phyloP scores from a whole-genome alignment of 2,113 vertebrate genomes.

The Engraulis encrasicolus region DNA sequence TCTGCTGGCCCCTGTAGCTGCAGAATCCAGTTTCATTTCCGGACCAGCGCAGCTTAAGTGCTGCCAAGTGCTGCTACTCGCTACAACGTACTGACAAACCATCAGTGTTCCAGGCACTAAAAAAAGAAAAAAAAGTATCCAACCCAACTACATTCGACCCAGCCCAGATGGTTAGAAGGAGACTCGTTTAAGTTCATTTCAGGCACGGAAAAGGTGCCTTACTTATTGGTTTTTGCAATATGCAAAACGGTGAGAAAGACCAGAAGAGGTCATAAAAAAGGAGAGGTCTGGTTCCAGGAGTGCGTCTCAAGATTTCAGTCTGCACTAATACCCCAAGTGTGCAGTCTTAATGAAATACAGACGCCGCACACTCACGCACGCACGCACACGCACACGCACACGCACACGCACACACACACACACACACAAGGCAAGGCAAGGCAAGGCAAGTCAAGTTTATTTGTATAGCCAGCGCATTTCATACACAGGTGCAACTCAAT shows the following conservation, averaged over 20 bases:
- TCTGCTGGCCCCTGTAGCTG: slow-evolving; percentile 24
- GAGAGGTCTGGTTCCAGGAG: slow-evolving; percentile 34
- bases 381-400: neutral
- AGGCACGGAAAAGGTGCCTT: slow-evolving; percentile 1
- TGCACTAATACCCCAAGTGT: slow-evolving; percentile 12
- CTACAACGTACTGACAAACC: slow-evolving; percentile 34
- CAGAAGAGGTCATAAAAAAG: slow-evolving; percentile 38
- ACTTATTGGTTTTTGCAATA: slow-evolving; percentile 23
- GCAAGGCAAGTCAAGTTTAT: too few species aligned
- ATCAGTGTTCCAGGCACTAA: slow-evolving; percentile 18
- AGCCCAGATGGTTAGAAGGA: neutral
- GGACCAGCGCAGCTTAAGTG: slow-evolving; percentile 36
- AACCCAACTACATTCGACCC: too few species aligned
- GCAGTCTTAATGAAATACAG: slow-evolving; percentile 38
- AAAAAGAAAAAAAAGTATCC: too few species aligned
- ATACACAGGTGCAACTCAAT: too few species aligned
- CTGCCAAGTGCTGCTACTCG: neutral
- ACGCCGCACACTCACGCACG: neutral
- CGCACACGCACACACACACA: neutral
- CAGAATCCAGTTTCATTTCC: slow-evolving; percentile 39
- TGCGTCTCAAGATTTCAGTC: slow-evolving; percentile 6
- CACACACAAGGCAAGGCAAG: too few species aligned
- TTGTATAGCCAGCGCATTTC: too few species aligned
- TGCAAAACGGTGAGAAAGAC: slow-evolving; percentile 31
- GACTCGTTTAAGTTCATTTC: neutral